Conservation (phyloP, 2,888 invertebrate genomes). For the Esperia sulphurella region DNA sequence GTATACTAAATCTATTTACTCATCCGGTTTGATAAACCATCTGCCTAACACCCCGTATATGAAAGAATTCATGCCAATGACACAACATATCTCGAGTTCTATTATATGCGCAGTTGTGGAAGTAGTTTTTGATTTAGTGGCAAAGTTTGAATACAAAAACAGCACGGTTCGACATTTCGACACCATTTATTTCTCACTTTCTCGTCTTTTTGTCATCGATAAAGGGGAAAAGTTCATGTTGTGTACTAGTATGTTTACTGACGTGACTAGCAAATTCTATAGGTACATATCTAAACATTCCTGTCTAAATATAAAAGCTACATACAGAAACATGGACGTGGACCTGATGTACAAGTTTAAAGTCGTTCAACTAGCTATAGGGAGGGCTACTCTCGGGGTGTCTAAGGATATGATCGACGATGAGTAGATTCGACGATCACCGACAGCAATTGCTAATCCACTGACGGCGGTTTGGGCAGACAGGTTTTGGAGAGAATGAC, state of each 20-base stretch:
- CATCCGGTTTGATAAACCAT: too few relatives aligned
- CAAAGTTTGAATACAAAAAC: slow-evolving; percentile 55
- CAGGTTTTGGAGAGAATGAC: too few relatives aligned
- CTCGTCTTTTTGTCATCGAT: slow-evolving; percentile 46
- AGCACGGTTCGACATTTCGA: slow-evolving; percentile 42
- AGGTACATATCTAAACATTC: neutral
- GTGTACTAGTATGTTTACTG: slow-evolving; percentile 37
- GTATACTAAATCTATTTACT: too few relatives aligned
- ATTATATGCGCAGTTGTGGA: slow-evolving; percentile 22
- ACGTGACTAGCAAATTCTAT: slow-evolving; percentile 46
- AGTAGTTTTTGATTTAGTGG: slow-evolving; percentile 56
- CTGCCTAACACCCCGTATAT: neutral
- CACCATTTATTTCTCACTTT: slow-evolving; percentile 53
- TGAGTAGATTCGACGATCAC: too few relatives aligned
- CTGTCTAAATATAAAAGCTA: neutral
- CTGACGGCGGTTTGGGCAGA: too few relatives aligned
- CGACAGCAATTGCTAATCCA: too few relatives aligned
- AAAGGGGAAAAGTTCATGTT: slow-evolving; percentile 47
- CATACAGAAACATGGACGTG: too few relatives aligned
- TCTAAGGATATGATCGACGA: too few relatives aligned
- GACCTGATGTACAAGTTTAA: too few relatives aligned
- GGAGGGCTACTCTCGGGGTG: too few relatives aligned
- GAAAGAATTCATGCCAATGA: slow-evolving; percentile 13
- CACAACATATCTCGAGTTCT: slow-evolving; percentile 18
- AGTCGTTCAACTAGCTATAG: too few relatives aligned